Conservation (phyloP, 53 echinoderm and acorn worm genomes). For the Pentamera pediparva region DNA sequence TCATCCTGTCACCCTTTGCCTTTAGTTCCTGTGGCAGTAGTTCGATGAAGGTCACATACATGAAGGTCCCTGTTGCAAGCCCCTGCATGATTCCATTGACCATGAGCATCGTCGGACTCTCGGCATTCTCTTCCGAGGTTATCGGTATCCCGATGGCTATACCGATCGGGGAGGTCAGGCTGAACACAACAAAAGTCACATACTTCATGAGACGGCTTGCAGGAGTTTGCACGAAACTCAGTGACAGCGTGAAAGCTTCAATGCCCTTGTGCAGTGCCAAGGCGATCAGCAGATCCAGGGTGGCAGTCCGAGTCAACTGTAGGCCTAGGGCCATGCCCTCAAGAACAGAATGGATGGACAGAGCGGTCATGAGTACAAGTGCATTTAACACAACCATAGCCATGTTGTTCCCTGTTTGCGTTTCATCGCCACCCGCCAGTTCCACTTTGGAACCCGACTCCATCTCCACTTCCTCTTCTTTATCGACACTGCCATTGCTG, state of each 20-base stretch:
- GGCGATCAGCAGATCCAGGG: slow-evolving; percentile 75
- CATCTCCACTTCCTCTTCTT: neutral
- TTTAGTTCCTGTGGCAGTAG: slow-evolving; percentile 78
- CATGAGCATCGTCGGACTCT: slow-evolving; percentile 43
- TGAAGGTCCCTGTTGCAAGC: slow-evolving; percentile 86
- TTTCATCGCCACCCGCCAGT: neutral
- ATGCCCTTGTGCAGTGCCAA: slow-evolving; percentile 84
- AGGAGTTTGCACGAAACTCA: slow-evolving; percentile 64
- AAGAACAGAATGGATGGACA: slow-evolving; percentile 79
- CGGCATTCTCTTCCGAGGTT: slow-evolving; percentile 37
- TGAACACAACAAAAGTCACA: slow-evolving; percentile 56
- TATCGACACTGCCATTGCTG: too few species aligned
- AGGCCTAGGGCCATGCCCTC: slow-evolving; percentile 89
- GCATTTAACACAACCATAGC: slow-evolving; percentile 41
- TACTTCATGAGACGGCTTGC: slow-evolving; percentile 39
- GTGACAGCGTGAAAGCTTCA: slow-evolving; percentile 80
- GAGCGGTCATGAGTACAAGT: slow-evolving; percentile 63
- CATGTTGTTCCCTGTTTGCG: neutral
- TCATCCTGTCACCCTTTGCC: slow-evolving; percentile 56
- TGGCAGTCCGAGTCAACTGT: slow-evolving; percentile 46
- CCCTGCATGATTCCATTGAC: slow-evolving; percentile 80
- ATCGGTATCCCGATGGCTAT: slow-evolving; percentile 77
- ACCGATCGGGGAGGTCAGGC: slow-evolving; percentile 73
- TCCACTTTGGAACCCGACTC: neutral
- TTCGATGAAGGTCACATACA: slow-evolving; percentile 93